Evolutionary conservation across 2,113 vertebrate species (phyloP).

Genomic region (Buteo buteo): DNA sequence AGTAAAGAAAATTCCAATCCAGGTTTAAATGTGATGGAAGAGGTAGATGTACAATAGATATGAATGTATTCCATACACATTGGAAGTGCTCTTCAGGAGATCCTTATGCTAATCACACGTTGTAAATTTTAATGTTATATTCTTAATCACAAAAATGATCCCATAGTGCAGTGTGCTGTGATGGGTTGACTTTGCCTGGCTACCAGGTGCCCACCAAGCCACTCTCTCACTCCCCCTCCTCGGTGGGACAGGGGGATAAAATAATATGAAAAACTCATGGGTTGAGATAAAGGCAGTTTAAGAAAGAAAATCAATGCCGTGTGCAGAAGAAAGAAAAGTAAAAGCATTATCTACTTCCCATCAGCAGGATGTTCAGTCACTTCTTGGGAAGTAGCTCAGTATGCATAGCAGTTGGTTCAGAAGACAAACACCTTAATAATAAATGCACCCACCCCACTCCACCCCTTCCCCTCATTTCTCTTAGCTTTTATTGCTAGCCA

Average conservation of each 20-base stretch:
- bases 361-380: not conserved
- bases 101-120: not conserved
- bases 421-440: not conserved
- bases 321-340: not conserved
- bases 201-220: not conserved
- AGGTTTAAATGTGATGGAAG: not conserved
- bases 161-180: not conserved
- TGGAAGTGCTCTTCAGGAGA: not conserved
- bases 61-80: not conserved
- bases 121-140: not conserved
- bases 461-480: not conserved
- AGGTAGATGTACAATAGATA: not conserved
- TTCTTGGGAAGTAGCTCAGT: not conserved
- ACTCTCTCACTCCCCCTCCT: not conserved
- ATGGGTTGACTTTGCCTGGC: not conserved
- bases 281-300: not conserved
- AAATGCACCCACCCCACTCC: not conserved
- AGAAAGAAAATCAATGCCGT: not conserved
- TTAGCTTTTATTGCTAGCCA: not conserved
- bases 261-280: not conserved
- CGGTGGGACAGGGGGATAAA: not conserved
- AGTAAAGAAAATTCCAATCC: not conserved
- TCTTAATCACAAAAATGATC: not conserved
- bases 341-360: not conserved
- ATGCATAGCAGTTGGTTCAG: fast-evolving